Percentiles rank a stretch among this genome's conserved stretches.
Evolutionary conservation across 2,113 vertebrate genomes (phyloP).

Genomic region (Hiodon tergisus): DNA sequence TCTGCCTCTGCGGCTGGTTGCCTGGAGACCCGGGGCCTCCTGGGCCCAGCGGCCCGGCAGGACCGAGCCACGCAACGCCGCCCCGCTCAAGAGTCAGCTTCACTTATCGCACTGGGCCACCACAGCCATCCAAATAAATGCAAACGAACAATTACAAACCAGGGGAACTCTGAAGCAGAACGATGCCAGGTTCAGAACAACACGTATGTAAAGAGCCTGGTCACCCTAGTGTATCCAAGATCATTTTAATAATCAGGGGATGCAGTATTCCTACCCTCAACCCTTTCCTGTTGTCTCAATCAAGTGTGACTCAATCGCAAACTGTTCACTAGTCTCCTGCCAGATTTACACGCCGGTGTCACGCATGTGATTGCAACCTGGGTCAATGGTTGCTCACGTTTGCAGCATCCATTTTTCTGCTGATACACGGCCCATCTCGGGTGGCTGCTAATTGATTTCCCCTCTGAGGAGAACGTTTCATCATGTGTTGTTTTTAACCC

Average conservation of each 20-base stretch:
- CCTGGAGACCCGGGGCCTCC: conserved; percentile 54
- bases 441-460: conserved; percentile 63
- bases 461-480: conserved; percentile 60
- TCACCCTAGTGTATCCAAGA: too few species aligned
- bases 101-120: background rate
- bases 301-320: background rate
- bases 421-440: background rate
- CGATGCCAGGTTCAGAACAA: background rate
- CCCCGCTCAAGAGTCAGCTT: background rate
- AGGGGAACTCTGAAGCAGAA: background rate
- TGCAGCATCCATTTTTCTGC: conserved; percentile 38
- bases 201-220: too few species aligned
- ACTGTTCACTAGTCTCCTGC: conserved; percentile 19
- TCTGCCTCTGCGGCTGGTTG: conserved; percentile 51
- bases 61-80: conserved; percentile 15
- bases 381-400: conserved; percentile 42
- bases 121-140: background rate
- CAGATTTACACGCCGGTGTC: conserved; percentile 18
- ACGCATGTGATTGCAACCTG: background rate
- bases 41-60: conserved; percentile 44
- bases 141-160: background rate
- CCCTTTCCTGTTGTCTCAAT: background rate
- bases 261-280: too few species aligned
- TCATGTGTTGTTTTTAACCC: conserved; percentile 65
- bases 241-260: too few species aligned